Base-by-base conservation (phyloP, 2,113 vertebrate species). In the Seriola rivoliana region DNA sequence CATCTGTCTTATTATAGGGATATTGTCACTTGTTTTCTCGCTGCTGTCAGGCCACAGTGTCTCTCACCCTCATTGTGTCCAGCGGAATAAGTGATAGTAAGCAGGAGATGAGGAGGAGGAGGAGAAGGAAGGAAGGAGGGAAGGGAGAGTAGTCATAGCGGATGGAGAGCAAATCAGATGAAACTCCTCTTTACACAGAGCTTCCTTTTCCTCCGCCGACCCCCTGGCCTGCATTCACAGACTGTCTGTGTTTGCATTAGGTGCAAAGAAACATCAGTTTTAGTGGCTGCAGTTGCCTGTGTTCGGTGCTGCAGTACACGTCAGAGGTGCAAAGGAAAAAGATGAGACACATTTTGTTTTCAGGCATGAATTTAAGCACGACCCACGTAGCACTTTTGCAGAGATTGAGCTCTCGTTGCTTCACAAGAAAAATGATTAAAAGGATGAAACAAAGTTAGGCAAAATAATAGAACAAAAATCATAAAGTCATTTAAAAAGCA, bases 181-280 rank as follows among this genome's bases (percentile, higher is more conserved):
- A 77, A 83, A 82, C 67, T 46, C 59, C 36, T 82, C 71, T 88
- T 90, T 76, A 75, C 65, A 72, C 91, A 78, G 36, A 75, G 83
- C 81, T 93, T 94, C 91, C 91, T 70, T 93, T 92, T 94, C 90
- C 92, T 92, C 66, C 85, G 32, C 58, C 89, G 88, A 89, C 75
- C 89, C 5, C 75, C 80, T 8, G 59, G 40, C 64, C 81, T 87
- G 32, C 80, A 83, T 48, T 75, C 59, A 71, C 59, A 71, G 63
- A 8, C 50, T 42, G 64, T 75, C 21, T 79, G 50, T 62, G 16
- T 58, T n/a, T 71, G 66, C 19, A 40, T 59, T 44, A 36, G 42
- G 16, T 19, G 71, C 71, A 44, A 21, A 7, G 40, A 42, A 1
- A 10, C 8, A 8, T 48, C 46, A 48, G n/a, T 23, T 11, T 10